Evolutionary conservation across 2,113 vertebrate species (phyloP).

Genomic region (Cervus canadensis): DNA sequence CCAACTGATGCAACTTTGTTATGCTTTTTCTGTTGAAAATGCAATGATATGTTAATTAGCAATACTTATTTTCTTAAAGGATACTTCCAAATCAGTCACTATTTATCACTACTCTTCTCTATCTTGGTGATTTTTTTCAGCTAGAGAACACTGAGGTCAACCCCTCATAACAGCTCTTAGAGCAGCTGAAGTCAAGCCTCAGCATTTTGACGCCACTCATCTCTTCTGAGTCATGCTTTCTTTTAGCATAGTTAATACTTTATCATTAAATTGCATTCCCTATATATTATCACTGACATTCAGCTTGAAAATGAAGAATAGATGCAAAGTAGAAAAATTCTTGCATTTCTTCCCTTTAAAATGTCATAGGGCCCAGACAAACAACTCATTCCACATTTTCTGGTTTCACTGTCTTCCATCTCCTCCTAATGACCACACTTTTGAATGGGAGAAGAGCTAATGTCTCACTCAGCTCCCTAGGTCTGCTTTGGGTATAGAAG

Average conservation of each 20-base stretch:
- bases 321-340: background rate
- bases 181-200: background rate
- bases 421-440: background rate
- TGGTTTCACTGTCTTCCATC: background rate
- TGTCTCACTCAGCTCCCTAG: background rate
- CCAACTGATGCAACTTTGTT: no score
- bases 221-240: background rate
- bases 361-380: background rate
- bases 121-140: background rate
- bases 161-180: background rate
- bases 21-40: no score
- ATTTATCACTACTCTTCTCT: background rate
- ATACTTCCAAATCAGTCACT: background rate
- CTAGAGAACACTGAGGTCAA: background rate
- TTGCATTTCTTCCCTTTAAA: background rate
- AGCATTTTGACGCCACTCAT: background rate
- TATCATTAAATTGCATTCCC: background rate
- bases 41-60: background rate
- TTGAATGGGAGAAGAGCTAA: background rate
- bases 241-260: background rate
- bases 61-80: background rate
- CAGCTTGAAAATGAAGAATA: background rate
- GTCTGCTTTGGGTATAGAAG: background rate
- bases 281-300: background rate
- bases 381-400: background rate